Evolutionary conservation across 1,140 invertebrate genomes (phyloP), one percentile per base, ranked within the genome.

Genomic region (Cheumatopsyche charites): DNA sequence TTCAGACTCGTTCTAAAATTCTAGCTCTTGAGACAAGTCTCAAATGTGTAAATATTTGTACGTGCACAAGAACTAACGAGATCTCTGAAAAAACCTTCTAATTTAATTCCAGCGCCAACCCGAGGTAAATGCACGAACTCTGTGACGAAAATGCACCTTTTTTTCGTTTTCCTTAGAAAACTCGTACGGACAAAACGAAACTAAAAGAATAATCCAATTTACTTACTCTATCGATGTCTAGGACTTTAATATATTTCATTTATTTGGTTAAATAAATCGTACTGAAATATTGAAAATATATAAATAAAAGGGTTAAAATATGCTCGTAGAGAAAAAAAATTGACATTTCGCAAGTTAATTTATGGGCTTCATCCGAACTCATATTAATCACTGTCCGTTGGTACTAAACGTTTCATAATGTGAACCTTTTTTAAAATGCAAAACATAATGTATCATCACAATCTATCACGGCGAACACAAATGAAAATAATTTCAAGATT

Each of bases 71-170:
- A 36, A 36, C 29, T 36, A 36, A 36, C 29, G 29, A 36, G 29
- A 36, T 36, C 29, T 36, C 29, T 36, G 23, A 25, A 23, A 25
- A 58, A 58, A 25, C 55, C 55, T 58, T 58, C 21, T 25, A 58
- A 58, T 58, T 58, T 58, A 58, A 25, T 58, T 58, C 55, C 55
- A 17, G 23, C 21, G 25, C 23, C 55, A 21, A 19, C 55, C 11
- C 21, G 55, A 19, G 23, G 55, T n/a, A 58, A 58, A 58, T 58
- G 55, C 21, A 58, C 25, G 23, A 58, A 58, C 55, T 19, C 21
- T 58, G 55, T 4, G 55, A 58, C 13, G 55, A 58, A 58, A 58
- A 58, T 58, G 55, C 17, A 19, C n/a, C n/a, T n/a, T 58, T 58
- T 58, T 58, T 58, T 36, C 9, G 29, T 36, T 9, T 36, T 58